Conservation (phyloP, 2,888 invertebrate species). For the Dilophus febrilis region DNA sequence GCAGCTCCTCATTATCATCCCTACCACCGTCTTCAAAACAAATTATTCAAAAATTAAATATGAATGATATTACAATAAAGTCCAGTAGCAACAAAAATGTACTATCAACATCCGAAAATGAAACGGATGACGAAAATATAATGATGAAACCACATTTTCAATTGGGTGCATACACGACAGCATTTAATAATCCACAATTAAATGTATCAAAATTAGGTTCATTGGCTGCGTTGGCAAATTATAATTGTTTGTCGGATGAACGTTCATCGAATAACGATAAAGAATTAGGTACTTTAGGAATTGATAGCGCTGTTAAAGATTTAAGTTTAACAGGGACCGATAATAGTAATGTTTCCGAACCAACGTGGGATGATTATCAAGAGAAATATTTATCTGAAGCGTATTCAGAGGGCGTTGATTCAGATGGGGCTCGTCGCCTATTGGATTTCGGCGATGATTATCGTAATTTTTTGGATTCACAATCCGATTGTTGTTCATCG, state of each 20-base stretch:
- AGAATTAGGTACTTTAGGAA: constrained; percentile 2
- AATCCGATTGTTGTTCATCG: constrained; percentile 69
- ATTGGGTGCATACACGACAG: constrained; percentile 36
- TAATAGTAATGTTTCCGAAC: constrained; percentile 72
- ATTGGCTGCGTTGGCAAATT: constrained; percentile 27
- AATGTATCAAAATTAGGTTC: constrained; percentile 26
- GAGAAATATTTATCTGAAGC: constrained; percentile 84
- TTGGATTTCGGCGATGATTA: constrained; percentile 84
- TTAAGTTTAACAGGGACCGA: constrained; percentile 44
- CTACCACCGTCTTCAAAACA: too few relatives aligned
- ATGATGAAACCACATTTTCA: constrained; percentile 43
- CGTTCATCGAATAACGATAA: background rate
- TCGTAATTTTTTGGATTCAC: constrained; percentile 73
- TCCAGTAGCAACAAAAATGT: background rate
- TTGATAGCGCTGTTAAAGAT: constrained; percentile 25
- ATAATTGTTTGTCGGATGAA: constrained; percentile 16
- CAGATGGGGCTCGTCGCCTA: constrained; percentile 64
- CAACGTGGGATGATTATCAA: constrained; percentile 93
- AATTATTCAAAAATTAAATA: background rate
- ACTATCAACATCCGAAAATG: constrained; percentile 41
- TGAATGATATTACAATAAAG: background rate
- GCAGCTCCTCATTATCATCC: too few relatives aligned
- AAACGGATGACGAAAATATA: constrained; percentile 47
- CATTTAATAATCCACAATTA: constrained; percentile 15
- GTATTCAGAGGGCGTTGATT: constrained; percentile 72